Percentiles rank a stretch among this genome's conserved stretches.
phyloP scores from a whole-genome alignment of 2,113 vertebrate genomes.

The Xenotilapia longispinis region DNA sequence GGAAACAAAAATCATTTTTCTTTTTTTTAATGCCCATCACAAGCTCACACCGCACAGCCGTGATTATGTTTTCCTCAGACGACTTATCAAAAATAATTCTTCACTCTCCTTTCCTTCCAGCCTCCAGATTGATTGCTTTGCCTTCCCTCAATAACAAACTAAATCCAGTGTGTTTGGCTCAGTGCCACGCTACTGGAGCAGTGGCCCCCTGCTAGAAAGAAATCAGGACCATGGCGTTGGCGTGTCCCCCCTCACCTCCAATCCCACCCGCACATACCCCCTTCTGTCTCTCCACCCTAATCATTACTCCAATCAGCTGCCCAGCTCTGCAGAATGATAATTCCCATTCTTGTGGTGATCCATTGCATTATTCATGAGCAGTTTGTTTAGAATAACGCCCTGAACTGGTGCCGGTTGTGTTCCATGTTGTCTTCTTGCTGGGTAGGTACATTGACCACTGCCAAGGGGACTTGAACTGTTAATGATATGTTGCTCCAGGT shows the following conservation, averaged over 20 bases:
- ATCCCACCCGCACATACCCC: not conserved
- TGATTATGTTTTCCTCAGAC: conserved; percentile 52
- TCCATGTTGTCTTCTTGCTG: not conserved
- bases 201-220: conserved; percentile 31
- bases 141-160: conserved; percentile 38
- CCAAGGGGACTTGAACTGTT: not conserved
- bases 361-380: conserved; percentile 25
- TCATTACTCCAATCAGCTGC: conserved; percentile 50
- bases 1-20: not conserved
- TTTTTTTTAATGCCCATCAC: conserved; percentile 10
- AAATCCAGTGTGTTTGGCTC: conserved; percentile 14
- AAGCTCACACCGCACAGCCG: conserved; percentile 11
- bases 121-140: conserved; percentile 42
- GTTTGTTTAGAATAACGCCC: conserved; percentile 15
- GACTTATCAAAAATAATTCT: conserved; percentile 49
- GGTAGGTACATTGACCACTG: not conserved
- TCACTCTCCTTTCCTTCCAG: conserved; percentile 13
- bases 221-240: conserved; percentile 33
- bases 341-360: conserved; percentile 20
- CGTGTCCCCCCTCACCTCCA: not conserved
- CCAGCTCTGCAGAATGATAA: not conserved
- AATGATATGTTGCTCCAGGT: not conserved
- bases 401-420: not conserved
- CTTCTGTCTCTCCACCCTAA: conserved; percentile 15
- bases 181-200: conserved; percentile 3